These are phyloP conservation scores for Danio albolineatus DNA, from an alignment of 2,797 vertebrate species.

Conservation along the genomic window DNA sequence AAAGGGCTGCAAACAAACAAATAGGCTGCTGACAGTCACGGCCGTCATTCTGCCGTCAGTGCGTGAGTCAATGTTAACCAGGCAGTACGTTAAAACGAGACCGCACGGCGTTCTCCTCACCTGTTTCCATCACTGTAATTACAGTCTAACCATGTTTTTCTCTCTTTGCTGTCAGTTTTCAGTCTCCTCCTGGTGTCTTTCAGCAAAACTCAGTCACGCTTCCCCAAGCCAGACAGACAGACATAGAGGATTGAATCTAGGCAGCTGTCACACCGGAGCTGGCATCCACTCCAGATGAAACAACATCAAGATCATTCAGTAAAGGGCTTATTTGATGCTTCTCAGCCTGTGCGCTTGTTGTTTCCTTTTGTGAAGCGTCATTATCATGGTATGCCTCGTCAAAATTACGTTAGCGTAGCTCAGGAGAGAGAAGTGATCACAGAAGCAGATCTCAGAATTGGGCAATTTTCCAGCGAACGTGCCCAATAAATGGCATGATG, in stretches of 20 bases:
- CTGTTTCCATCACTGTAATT: conserved; percentile 51
- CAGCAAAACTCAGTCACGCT: conserved; percentile 27
- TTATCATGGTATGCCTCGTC: conserved; percentile 17
- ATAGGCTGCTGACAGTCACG: conserved; percentile 50
- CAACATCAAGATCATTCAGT: conserved; percentile 39
- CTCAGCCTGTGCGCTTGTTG: background rate
- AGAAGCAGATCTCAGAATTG: conserved; percentile 31
- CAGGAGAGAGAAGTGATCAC: conserved; percentile 35
- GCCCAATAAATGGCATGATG: background rate
- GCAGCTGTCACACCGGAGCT: conserved; percentile 13
- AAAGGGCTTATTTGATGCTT: conserved; percentile 24
- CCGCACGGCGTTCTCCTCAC: conserved; percentile 31
- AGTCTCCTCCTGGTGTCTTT: conserved; percentile 31
- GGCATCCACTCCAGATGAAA: conserved; percentile 39
- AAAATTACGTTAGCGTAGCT: conserved; percentile 23
- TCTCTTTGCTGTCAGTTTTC: conserved; percentile 26
- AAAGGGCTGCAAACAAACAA: conserved; percentile 25
- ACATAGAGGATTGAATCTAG: conserved; percentile 17
- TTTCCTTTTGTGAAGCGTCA: conserved; percentile 27
- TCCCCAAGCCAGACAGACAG: conserved; percentile 23
- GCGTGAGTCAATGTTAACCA: conserved; percentile 44
- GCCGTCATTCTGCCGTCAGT: conserved; percentile 29
- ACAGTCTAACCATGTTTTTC: conserved; percentile 43
- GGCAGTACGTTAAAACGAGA: conserved; percentile 26
- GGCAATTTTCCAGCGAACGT: conserved; percentile 28